Evolutionary conservation across 92 coral and sea anemone species (phyloP), one percentile per base, ranked within the genome.

Genomic region (Epizoanthus ramosus): DNA sequence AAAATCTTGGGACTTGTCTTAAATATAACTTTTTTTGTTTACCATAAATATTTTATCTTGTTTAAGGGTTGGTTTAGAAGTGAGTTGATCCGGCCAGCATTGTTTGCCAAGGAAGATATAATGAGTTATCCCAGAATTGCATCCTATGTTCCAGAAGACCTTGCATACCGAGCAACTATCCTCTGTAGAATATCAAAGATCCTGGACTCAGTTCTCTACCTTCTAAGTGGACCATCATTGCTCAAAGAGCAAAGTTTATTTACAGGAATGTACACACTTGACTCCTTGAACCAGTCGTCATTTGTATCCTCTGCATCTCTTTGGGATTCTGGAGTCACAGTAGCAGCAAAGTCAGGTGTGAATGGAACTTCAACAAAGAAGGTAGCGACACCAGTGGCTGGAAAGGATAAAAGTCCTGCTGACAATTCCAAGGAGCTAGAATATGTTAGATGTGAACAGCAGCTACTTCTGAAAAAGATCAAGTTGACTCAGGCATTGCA

Each of bases 161-260:
- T 97, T 57, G 91, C 99, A 23, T 97, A 83, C 90, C 86, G 99
- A 25, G 87, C 96, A 18, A 81, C 91, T 33, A 92, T 90, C 21
- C 89, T 97, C 53, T 90, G 98, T 71, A 93, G 99, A 25, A 87
- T 97, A 66, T 98, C 94, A 21, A 91, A 91, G 72, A 63, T 97
- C 60, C 92, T 97, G 60, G 98, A 97, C 86, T 90, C 95, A 3
- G 89, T 88, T 24, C 87, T 97, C 31, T 87, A 86, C 39, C 95
- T 94, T 3, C 86, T 94, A 18, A 89, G 90, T 75, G 98, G 98
- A 16, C 92, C 99, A 31, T 97, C 99, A 1, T 68, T 95, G 2
- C 75, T 91, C 39, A 79, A 74, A 33, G 98, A 94, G 47, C 90
- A 77, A 81, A 71, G 76, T n/a, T 45, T 86, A 35, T 52, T 71